Base-by-base conservation (phyloP, 2,888 invertebrate genomes). In the Ornithoptera priamus region DNA sequence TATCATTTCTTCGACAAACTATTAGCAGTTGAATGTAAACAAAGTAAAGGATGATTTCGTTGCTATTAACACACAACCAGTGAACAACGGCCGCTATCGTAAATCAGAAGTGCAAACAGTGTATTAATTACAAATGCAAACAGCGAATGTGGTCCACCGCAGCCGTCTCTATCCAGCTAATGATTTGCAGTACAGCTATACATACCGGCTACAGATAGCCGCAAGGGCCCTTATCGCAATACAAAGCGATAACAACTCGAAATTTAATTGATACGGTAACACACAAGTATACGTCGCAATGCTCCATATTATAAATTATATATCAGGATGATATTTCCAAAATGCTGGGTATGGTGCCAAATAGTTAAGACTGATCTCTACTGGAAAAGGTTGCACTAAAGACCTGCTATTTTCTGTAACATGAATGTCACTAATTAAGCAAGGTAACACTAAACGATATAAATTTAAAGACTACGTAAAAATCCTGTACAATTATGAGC, bases 61-160 rank as follows among this genome's bases (percentile, higher is more conserved):
- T 88, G 86, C 89, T 89, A 90, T 92, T 90, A 92, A 90, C 89
- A 90, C 90, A 90, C 90, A 90, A 90, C 86, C 80, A 87, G 84
- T 85, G 83, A 82, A 84, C 82, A 86, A 80, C 85, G 82, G 84
- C 85, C 82, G 85, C 80, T 88, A 87, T 88, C 91, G 90, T 92
- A 92, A 92, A 92, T 92, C 91, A 92, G 87, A 84, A 86, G 87
- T 82, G 86, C 90, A 92, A 92, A 92, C 91, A 91, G 86, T 92
- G 90, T 91, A 92, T 92, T 92, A 91, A 92, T 92, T 92, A 92
- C 90, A 86, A 90, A 92, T 92, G 90, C 91, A 90, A 92, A 92
- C 92, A 91, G 89, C 88, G 84, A 90, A 87, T 89, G 90, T 87
- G 90, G 90, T 86, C 85, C 80, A 84, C 90, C 91, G 86, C 90